Base-by-base conservation (phyloP, 1,140 invertebrate species). In the Panagrolaimus sp. region DNA sequence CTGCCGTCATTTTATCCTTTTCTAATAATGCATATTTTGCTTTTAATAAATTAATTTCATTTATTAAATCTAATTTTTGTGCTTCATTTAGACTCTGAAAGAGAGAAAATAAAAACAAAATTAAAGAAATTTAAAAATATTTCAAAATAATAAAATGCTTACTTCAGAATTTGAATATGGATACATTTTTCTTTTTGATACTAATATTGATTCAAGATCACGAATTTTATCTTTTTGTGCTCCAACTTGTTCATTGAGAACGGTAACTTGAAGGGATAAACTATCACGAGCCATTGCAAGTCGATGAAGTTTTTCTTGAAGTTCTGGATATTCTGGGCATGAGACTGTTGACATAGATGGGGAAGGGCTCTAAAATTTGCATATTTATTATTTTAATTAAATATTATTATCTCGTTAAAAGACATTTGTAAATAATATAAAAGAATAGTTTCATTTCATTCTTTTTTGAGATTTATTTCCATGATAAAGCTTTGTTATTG, bases 151-250 rank as follows among this genome's bases (percentile, higher is more conserved):
- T n/a, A n/a, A 38, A 38, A 4, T 4, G 31, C 27, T 48, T 25
- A 69, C 68, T 31, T 71, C 69, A 13, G 68, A 71, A 9, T 70
- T 16, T 9, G 57, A 27, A 27, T 71, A 72, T 16, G 72, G 42
- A 64, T 63, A 73, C 13, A 51, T 87, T 74, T 90, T 88, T 65
- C 89, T 89, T 75, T 91, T 90, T 44, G 92, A 89, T 5, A 88
- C 88, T 1, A 96, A 85, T 13, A 88, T 84, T 72, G 89, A 88
- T 81, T 96, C 92, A 66, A 96, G 84, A 81, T 97, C 93, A 7
- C 88, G 83, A 71, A 97, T 96, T 84, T 93, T 93, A 78, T 91
- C 91, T 0, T 89, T 89, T 82, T 97, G 92, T 31, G 91, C 92
- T 16, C 93, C 90, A 53, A 96, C 91, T 81, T 95, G 92, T 71